Percentiles rank a stretch among this genome's conserved stretches.
Evolutionary conservation across 1,140 invertebrate species (phyloP).

Genomic region (Brachystomella parvula): DNA sequence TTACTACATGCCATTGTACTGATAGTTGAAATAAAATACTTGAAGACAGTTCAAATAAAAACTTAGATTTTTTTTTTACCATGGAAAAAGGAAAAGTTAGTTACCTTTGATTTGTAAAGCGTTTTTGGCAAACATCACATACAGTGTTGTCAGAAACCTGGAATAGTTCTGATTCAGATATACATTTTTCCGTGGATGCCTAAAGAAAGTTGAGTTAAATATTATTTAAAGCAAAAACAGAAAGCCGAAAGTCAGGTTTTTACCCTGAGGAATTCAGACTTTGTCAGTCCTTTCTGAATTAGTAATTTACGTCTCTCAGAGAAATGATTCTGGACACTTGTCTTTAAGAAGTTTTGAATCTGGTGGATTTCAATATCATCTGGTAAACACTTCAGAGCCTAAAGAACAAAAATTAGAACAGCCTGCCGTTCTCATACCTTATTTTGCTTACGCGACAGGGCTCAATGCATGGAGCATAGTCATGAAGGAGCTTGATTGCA

Average conservation of each 20-base stretch:
- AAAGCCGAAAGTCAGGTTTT: too few species aligned
- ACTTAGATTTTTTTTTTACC: too few species aligned
- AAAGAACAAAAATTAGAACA: constrained; percentile 30
- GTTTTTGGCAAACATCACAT: constrained; percentile 83
- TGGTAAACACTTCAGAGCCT: constrained; percentile 66
- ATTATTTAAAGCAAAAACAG: too few species aligned
- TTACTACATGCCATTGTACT: constrained; percentile 18
- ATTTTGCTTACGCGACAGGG: constrained; percentile 52
- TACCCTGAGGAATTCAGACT: constrained; percentile 69
- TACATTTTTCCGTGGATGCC: constrained; percentile 68
- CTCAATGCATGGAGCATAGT: constrained; percentile 72
- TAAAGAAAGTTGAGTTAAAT: too few species aligned
- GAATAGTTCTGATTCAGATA: constrained; percentile 69
- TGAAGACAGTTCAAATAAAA: too few species aligned
- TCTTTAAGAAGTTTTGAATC: constrained; percentile 67
- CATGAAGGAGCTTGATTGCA: constrained; percentile 67
- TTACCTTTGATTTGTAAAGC: constrained; percentile 79
- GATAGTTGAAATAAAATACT: constrained; percentile 10
- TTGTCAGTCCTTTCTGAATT: constrained; percentile 69
- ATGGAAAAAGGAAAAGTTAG: too few species aligned
- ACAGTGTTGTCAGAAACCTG: constrained; percentile 75
- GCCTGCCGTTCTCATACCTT: not conserved
- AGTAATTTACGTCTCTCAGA: constrained; percentile 62
- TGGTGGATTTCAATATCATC: constrained; percentile 62
- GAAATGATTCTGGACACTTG: constrained; percentile 63